These are phyloP conservation scores for Hipposideros armiger DNA, from an alignment of 2,113 vertebrate species.

Conservation along the genomic window DNA sequence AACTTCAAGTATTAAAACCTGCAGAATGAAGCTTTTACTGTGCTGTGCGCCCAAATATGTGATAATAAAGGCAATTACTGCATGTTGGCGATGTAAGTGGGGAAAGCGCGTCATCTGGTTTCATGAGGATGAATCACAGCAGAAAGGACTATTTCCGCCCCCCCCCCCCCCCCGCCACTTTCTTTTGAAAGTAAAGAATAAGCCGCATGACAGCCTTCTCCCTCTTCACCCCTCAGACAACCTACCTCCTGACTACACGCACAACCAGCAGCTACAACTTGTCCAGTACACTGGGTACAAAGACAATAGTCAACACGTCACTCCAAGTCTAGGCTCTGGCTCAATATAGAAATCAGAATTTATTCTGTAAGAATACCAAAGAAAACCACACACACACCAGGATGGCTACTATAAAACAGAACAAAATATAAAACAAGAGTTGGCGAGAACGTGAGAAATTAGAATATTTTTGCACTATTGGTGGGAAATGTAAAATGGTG, in stretches of 20 bases:
- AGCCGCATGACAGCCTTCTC: not conserved
- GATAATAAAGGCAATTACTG: not conserved
- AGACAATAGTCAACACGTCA: not conserved
- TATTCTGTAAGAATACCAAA: not conserved
- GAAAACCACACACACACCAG: not conserved
- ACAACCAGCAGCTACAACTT: not conserved
- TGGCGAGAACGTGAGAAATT: not conserved
- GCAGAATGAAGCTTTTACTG: conserved; percentile 47
- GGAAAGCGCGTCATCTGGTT: not conserved
- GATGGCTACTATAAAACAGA: not conserved
- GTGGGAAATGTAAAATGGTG: not conserved
- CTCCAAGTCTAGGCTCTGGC: not conserved
- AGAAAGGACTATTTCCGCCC: not conserved
- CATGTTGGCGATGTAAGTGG: not conserved
- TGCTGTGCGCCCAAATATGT: not conserved
- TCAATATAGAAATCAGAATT: not conserved
- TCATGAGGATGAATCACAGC: conserved; percentile 37
- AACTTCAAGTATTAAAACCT: conserved; percentile 50
- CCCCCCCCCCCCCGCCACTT: not conserved
- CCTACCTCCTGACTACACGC: not conserved
- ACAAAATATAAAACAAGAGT: not conserved
- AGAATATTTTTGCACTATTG: not conserved
- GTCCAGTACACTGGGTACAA: not conserved
- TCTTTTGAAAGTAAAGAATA: not conserved
- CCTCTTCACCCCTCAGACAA: not conserved